Evolutionary conservation across 1,140 invertebrate genomes (phyloP), one percentile per base, ranked within the genome.

Genomic region (Carposina sasakii): DNA sequence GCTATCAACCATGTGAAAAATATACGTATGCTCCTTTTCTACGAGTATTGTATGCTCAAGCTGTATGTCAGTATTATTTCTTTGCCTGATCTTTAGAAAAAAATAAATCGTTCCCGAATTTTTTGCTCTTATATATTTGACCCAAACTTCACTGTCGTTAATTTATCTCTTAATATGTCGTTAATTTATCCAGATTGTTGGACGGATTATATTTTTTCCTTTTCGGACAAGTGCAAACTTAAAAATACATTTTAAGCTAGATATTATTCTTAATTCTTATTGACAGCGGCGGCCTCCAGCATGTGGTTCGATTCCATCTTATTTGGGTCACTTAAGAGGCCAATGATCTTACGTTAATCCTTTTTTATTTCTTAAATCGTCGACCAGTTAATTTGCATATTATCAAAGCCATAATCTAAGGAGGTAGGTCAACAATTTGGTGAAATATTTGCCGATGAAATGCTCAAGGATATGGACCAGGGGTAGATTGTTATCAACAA

Each of bases 271-370:
- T 81, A 81, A 81, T 78, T 68, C 67, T 60, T 71, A 71, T 71
- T 75, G 76, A 76, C 73, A 71, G 71, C 62, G 52, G 41, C 54
- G 52, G 57, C 62, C 57, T 59, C 54, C 56, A 56, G 48, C 46
- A 59, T 67, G 72, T 72, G 63, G 64, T 67, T 71, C 62, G 52
- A 57, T 67, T 67, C 69, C 71, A 74, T 81, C 70, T 81, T 81
- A 81, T 76, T 78, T 76, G 69, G 75, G 76, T 78, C 74, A 81
- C 62, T 75, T 71, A 66, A 54, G 59, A 64, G 75, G 71, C 57
- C 71, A 73, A 68, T 58, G 76, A 75, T 74, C 75, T 54, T 60
- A 44, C 26, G 49, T 61, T 67, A 74, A 73, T 71, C 67, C 67
- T 73, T 81, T 77, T 75, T 75, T 81, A n/a, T n/a, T n/a, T 76